phyloP scores from a whole-genome alignment of 2,888 invertebrate species.

The Hesperia comma region DNA sequence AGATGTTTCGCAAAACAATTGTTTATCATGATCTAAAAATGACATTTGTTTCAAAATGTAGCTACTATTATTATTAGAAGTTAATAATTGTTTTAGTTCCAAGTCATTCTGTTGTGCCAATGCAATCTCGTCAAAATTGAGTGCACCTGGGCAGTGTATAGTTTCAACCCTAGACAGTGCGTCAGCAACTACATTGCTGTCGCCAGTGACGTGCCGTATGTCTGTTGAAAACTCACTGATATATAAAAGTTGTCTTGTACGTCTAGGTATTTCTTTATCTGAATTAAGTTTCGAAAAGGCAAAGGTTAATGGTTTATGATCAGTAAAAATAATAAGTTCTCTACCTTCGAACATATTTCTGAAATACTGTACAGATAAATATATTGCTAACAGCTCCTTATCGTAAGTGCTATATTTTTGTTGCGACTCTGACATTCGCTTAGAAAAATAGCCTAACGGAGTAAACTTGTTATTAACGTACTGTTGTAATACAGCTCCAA shows the following conservation, averaged over 20 bases:
- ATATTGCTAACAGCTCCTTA: slow-evolving; percentile 36
- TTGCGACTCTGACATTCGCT: slow-evolving; percentile 29
- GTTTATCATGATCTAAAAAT: slow-evolving; percentile 2
- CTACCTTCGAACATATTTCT: slow-evolving; percentile 32
- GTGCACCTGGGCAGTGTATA: too few relatives aligned
- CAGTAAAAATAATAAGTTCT: slow-evolving; percentile 16
- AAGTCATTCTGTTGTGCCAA: neutral
- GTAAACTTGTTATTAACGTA: slow-evolving; percentile 4
- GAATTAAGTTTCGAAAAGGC: slow-evolving; percentile 6
- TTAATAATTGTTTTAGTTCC: slow-evolving; percentile 1
- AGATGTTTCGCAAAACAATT: slow-evolving; percentile 3
- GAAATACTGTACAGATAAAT: slow-evolving; percentile 34
- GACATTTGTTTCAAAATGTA: neutral
- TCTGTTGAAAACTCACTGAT: slow-evolving; percentile 19
- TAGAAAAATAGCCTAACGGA: slow-evolving; percentile 30
- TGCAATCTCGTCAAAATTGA: too few relatives aligned
- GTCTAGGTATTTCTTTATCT: slow-evolving; percentile 20
- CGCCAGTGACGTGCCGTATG: slow-evolving; percentile 16
- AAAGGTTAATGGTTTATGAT: slow-evolving; percentile 1
- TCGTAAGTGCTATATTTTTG: slow-evolving; percentile 36
- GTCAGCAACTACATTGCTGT: slow-evolving; percentile 5
- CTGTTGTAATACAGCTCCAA: slow-evolving; percentile 15
- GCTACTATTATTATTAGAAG: neutral
- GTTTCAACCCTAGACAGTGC: neutral
- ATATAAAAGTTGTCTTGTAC: slow-evolving; percentile 16